These are phyloP conservation scores for Ovibos moschatus DNA, from an alignment of 2,113 vertebrate genomes.

Conservation along the genomic window DNA sequence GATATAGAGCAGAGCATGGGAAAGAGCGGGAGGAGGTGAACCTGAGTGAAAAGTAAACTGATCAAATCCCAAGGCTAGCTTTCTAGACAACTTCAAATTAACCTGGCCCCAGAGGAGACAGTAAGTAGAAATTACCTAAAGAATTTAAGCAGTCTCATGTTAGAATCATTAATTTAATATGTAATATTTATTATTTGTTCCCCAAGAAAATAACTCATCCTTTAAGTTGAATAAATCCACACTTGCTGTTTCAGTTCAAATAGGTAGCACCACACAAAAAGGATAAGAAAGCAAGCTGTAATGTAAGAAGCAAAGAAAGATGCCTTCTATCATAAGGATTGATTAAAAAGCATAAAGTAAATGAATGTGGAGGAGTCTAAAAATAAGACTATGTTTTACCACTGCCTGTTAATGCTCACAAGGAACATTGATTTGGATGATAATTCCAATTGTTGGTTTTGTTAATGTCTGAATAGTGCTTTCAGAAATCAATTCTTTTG, in stretches of 20 bases:
- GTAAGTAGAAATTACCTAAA: not conserved
- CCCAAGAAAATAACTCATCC: constrained; percentile 29
- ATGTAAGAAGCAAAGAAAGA: constrained; percentile 26
- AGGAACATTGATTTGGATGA: constrained; percentile 59
- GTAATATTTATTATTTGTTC: constrained; percentile 36
- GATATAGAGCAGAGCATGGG: not conserved
- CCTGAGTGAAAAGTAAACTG: not conserved
- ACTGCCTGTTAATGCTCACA: constrained; percentile 28
- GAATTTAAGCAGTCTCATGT: not conserved
- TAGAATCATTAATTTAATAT: constrained; percentile 19
- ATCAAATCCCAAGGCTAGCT: constrained; percentile 7
- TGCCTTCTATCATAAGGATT: constrained; percentile 23
- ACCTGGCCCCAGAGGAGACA: not conserved
- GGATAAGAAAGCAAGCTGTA: constrained; percentile 9
- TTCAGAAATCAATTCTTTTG: constrained; percentile 71
- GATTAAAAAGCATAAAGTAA: not conserved
- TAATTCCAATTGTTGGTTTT: constrained; percentile 59
- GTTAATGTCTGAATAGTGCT: constrained; percentile 60
- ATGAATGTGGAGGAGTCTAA: constrained; percentile 2
- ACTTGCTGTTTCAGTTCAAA: constrained; percentile 37
- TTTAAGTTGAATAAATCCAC: constrained; percentile 19
- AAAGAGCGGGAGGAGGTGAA: not conserved
- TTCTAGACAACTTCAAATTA: not conserved
- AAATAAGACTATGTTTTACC: constrained; percentile 39
- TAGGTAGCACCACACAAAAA: constrained; percentile 20